These are phyloP conservation scores for Bubo bubo DNA, from an alignment of 2,113 vertebrate genomes.

Conservation along the genomic window DNA sequence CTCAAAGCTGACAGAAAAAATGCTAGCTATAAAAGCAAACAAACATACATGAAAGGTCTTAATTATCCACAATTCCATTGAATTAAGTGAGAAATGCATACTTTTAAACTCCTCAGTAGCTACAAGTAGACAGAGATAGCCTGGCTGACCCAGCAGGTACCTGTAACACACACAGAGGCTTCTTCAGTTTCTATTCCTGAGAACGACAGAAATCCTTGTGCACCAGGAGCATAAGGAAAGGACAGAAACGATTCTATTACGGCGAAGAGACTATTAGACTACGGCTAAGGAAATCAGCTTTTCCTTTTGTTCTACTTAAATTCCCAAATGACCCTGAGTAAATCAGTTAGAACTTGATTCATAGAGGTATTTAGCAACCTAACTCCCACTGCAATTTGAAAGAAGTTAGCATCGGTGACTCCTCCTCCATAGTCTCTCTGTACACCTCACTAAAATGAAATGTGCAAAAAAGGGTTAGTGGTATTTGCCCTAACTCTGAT, in stretches of 20 bases:
- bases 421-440: not conserved
- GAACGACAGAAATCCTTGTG: not conserved
- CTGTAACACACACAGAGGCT: not conserved
- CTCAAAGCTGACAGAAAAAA: not conserved
- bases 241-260: not conserved
- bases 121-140: not conserved
- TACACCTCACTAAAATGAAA: not conserved
- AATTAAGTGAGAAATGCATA: not conserved
- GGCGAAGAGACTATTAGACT: not conserved
- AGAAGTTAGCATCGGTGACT: not conserved
- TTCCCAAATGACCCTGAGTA: not conserved
- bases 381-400: not conserved
- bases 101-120: not conserved
- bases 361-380: not conserved
- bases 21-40: not conserved
- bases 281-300: not conserved
- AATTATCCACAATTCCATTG: not conserved
- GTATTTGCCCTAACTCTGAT: not conserved
- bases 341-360: not conserved
- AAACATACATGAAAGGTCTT: not conserved
- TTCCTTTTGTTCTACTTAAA: not conserved
- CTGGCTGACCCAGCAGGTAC: not conserved
- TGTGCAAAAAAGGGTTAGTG: not conserved
- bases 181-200: not conserved
- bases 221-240: not conserved